phyloP scores from a whole-genome alignment of 2,113 vertebrate species.

The Saccopteryx bilineata region DNA sequence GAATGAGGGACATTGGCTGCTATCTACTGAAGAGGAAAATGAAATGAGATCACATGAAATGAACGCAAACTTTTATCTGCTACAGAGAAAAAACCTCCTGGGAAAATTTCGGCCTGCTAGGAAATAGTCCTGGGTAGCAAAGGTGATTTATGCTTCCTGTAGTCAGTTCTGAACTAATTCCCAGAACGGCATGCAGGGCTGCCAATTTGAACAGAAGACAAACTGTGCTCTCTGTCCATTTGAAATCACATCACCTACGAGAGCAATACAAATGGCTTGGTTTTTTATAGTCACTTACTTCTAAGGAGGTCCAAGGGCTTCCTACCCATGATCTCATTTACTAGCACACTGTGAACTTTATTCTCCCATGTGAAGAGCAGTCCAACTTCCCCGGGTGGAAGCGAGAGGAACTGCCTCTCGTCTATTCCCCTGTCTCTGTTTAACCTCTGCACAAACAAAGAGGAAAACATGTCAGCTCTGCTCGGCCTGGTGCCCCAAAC shows the following conservation, averaged over 20 bases:
- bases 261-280: slow-evolving; percentile 73
- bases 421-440: background rate
- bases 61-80: slow-evolving; percentile 81
- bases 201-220: slow-evolving; percentile 85
- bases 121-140: slow-evolving; percentile 78
- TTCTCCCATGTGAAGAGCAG: background rate
- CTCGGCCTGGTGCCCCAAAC: background rate
- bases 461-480: background rate
- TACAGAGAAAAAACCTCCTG: slow-evolving; percentile 80
- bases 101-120: slow-evolving; percentile 80
- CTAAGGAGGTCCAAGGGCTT: slow-evolving; percentile 81
- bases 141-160: slow-evolving; percentile 85
- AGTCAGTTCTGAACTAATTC: slow-evolving; percentile 84
- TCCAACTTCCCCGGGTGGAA: slow-evolving; percentile 58
- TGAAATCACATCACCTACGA: slow-evolving; percentile 82
- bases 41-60: slow-evolving; percentile 79
- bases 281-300: slow-evolving; percentile 79
- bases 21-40: slow-evolving; percentile 71
- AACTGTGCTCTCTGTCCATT: slow-evolving; percentile 82
- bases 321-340: slow-evolving; percentile 79
- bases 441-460: slow-evolving; percentile 6
- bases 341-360: slow-evolving; percentile 65
- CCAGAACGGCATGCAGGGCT: slow-evolving; percentile 82
- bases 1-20: slow-evolving; percentile 61
- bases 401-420: slow-evolving; percentile 48